Evolutionary conservation across 2,888 invertebrate species (phyloP).

Genomic region (Acleris literana): DNA sequence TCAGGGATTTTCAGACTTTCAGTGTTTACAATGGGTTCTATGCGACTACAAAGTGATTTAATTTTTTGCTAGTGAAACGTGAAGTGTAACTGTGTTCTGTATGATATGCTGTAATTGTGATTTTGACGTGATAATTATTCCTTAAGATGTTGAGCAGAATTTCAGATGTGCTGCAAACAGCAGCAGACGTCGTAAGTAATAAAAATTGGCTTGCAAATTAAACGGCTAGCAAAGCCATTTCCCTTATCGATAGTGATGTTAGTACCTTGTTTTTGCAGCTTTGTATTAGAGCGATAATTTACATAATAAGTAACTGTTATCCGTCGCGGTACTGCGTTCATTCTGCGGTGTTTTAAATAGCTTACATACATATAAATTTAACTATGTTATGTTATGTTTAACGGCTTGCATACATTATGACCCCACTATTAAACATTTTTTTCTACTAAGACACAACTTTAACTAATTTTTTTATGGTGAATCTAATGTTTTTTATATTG

Average conservation of each 20-base stretch:
- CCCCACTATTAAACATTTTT: too few relatives aligned
- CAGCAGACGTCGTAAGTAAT: conserved; percentile 81
- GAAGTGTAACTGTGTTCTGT: conserved; percentile 8
- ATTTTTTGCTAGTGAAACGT: conserved; percentile 9
- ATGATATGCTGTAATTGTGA: conserved; percentile 32
- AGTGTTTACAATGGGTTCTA: conserved; percentile 34
- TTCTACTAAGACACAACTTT: too few relatives aligned
- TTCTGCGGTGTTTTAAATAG: background rate
- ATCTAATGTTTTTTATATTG: too few relatives aligned
- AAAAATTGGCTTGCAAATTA: conserved; percentile 29
- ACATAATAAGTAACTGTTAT: conserved; percentile 28
- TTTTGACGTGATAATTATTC: conserved; percentile 24
- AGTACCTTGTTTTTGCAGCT: conserved; percentile 1
- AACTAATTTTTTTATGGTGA: too few relatives aligned
- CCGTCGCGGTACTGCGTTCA: conserved; percentile 15
- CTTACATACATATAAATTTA: background rate
- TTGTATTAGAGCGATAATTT: conserved; percentile 12
- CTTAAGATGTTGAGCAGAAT: conserved; percentile 79
- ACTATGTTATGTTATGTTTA: too few relatives aligned
- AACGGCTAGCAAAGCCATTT: conserved; percentile 13
- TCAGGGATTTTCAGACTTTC: conserved; percentile 19
- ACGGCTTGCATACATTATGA: too few relatives aligned
- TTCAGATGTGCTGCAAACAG: conserved; percentile 81
- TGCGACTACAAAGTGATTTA: background rate
- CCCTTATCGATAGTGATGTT: conserved; percentile 10